A percentile compares a stretch with the other conserved stretches of the same genome.
Evolutionary conservation across 1,140 invertebrate genomes (phyloP).

Genomic region (Portunus trituberculatus): DNA sequence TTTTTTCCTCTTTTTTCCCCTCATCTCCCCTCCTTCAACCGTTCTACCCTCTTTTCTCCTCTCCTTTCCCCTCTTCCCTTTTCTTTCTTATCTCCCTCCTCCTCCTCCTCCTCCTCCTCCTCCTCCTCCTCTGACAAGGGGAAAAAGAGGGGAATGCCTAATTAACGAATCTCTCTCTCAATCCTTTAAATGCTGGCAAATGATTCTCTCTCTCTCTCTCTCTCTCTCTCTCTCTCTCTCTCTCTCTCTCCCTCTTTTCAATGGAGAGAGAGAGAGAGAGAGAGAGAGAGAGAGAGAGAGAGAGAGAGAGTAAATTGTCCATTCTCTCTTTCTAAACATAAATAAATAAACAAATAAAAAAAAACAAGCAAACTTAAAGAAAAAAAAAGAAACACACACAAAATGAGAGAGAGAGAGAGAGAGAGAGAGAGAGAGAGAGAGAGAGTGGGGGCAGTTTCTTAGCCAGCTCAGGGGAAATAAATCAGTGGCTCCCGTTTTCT

Average conservation of each 20-base stretch:
- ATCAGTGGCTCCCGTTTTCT: constrained; percentile 31
- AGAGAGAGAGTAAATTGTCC: not conserved
- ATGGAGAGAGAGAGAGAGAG: not conserved
- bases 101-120: no score
- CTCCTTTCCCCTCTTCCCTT: not conserved
- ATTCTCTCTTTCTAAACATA: no score
- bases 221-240: constrained; percentile 12
- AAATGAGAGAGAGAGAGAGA: constrained; percentile 1
- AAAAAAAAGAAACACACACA: not conserved
- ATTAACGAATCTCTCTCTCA: no score
- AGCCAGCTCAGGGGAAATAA: constrained; percentile 36
- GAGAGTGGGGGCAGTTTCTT: not conserved
- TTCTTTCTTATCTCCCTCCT: not conserved
- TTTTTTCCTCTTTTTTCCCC: not conserved
- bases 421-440: not conserved
- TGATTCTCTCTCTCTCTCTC: not conserved
- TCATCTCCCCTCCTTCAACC: not conserved
- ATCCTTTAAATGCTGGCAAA: no score
- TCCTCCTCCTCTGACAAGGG: no score
- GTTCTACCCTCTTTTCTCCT: no score
- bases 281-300: not conserved
- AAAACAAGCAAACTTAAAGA: not conserved
- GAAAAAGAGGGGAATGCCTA: no score
- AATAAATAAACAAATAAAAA: not conserved
- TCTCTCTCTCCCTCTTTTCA: not conserved